These are phyloP conservation scores for Diorhabda elongata DNA, from an alignment of 1,140 invertebrate species.

Conservation along the genomic window DNA sequence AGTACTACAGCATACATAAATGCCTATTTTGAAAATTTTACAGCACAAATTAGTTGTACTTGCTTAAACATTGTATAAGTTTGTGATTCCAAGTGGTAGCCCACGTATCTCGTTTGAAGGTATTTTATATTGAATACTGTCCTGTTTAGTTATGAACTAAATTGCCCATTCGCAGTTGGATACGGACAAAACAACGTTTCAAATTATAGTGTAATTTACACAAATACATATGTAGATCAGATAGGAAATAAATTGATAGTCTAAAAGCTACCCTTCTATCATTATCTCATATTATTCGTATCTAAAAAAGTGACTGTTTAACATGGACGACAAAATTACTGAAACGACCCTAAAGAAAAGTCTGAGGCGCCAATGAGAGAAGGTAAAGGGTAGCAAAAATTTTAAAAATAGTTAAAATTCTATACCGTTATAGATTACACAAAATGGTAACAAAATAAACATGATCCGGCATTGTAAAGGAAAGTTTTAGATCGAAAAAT, in stretches of 20 bases:
- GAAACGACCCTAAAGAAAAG: neutral
- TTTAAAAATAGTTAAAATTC: no score
- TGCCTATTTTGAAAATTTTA: no score
- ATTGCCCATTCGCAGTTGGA: slow-evolving; percentile 4
- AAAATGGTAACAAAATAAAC: no score
- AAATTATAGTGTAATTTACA: slow-evolving; percentile 27
- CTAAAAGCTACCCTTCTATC: slow-evolving; percentile 19
- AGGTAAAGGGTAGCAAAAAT: no score
- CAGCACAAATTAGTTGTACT: no score
- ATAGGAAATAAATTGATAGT: slow-evolving; percentile 29
- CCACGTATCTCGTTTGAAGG: no score
- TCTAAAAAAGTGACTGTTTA: slow-evolving; percentile 14
- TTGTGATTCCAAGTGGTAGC: no score
- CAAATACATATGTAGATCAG: slow-evolving; percentile 28
- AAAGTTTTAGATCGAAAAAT: no score
- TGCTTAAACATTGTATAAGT: no score
- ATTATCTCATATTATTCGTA: slow-evolving; percentile 13
- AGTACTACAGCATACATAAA: no score
- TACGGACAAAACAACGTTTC: slow-evolving; percentile 17
- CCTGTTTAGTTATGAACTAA: neutral
- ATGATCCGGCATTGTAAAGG: no score
- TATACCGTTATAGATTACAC: no score
- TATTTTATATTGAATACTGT: neutral
- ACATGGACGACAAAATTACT: slow-evolving; percentile 5
- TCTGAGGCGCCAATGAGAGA: neutral